Conservation (phyloP, 2,113 vertebrate genomes). For the Benitochromis conjunctus region DNA sequence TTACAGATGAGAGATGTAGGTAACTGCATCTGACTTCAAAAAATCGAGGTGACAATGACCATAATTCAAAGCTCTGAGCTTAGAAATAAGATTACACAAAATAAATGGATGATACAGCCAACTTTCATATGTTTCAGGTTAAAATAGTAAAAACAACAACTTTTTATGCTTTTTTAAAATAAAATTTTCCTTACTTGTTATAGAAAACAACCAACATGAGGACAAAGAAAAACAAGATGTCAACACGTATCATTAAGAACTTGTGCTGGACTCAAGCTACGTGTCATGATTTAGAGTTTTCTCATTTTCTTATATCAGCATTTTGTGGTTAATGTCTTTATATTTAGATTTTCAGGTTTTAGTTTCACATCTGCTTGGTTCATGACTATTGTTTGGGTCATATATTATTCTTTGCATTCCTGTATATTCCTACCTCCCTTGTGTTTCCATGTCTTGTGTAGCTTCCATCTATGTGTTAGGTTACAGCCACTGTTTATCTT, state of each 20-base stretch:
- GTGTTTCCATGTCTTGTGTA: not conserved
- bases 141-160: not conserved
- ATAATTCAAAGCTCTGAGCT: not conserved
- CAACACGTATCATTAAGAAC: not conserved
- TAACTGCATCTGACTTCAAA: not conserved
- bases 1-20: not conserved
- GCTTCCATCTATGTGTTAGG: not conserved
- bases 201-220: not conserved
- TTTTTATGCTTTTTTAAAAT: not conserved
- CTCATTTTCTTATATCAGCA: not conserved
- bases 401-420: not conserved
- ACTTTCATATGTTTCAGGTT: not conserved
- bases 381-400: not conserved
- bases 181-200: not conserved
- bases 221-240: fast-evolving
- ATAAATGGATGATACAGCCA: not conserved
- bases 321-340: fast-evolving
- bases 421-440: not conserved
- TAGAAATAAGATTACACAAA: not conserved
- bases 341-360: not conserved
- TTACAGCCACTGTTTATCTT: not conserved
- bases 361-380: not conserved
- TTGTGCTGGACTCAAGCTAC: not conserved
- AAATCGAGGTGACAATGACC: not conserved
- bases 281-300: not conserved